A percentile compares a stretch with the other conserved stretches of the same genome.
Conservation (phyloP, 2,797 vertebrate genomes). For the Myotis planiceps region DNA sequence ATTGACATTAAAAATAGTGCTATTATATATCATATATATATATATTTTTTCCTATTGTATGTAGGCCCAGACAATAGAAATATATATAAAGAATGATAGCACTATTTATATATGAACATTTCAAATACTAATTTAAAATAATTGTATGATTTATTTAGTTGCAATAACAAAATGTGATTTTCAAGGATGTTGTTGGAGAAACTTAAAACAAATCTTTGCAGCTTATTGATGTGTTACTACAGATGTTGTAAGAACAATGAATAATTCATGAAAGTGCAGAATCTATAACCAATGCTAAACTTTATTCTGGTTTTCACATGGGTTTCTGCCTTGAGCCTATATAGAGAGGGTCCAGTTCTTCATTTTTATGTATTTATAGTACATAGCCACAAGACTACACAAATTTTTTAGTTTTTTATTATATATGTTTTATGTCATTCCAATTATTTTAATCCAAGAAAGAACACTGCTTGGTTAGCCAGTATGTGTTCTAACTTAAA, state of each 20-base stretch:
- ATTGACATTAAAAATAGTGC: constrained; percentile 28
- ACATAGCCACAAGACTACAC: not conserved
- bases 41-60: not conserved
- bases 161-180: constrained; percentile 49
- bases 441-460: not conserved
- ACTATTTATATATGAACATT: not conserved
- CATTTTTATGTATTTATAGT: not conserved
- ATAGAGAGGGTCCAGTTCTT: not conserved
- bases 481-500: not conserved
- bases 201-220: constrained; percentile 60
- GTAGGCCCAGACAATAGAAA: not conserved
- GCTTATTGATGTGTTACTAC: constrained; percentile 66
- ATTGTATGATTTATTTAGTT: constrained; percentile 2
- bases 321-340: not conserved
- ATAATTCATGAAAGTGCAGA: constrained; percentile 67
- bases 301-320: constrained; percentile 28
- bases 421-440: not conserved
- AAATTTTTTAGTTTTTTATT: not conserved
- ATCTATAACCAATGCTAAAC: constrained; percentile 64
- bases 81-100: not conserved
- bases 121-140: not conserved
- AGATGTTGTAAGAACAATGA: constrained; percentile 68
- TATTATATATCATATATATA: too few relatives aligned
- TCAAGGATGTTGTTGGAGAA: constrained; percentile 51
- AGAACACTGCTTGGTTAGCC: not conserved